Conservation (phyloP, 2,888 invertebrate species). For the Pseudanteris insignis region DNA sequence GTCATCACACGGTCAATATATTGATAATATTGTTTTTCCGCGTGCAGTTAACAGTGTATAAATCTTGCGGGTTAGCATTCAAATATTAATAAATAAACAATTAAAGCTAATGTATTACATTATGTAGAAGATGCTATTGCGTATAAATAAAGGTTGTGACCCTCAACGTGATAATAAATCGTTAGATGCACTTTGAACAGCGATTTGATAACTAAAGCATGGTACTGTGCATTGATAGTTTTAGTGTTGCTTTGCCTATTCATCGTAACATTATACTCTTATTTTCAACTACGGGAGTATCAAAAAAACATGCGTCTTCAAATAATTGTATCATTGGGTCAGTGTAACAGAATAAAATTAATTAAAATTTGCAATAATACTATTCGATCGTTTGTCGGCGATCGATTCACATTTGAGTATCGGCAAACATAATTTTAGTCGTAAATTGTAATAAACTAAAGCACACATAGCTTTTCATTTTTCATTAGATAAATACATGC, state of each 20-base stretch:
- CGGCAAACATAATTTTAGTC: constrained; percentile 17
- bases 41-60: no score
- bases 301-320: constrained; percentile 26
- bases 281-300: constrained; percentile 12
- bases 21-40: no score
- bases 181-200: constrained; percentile 45
- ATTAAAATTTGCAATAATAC: no score
- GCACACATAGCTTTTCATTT: constrained; percentile 15
- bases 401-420: no score
- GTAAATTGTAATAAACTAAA: constrained; percentile 15
- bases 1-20: no score
- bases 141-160: constrained; percentile 44
- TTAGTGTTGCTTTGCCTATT: constrained; percentile 62
- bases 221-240: constrained; percentile 53
- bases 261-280: constrained; percentile 52
- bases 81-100: constrained; percentile 10
- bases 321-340: constrained; percentile 19
- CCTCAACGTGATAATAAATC: constrained; percentile 43
- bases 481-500: constrained; percentile 28
- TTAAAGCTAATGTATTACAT: constrained; percentile 19
- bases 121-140: constrained; percentile 14
- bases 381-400: no score
- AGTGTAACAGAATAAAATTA: constrained; percentile 9
- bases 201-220: constrained; percentile 58
- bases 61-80: no score